Evolutionary conservation across 2,113 vertebrate species (phyloP).

Genomic region (Mus pahari): DNA sequence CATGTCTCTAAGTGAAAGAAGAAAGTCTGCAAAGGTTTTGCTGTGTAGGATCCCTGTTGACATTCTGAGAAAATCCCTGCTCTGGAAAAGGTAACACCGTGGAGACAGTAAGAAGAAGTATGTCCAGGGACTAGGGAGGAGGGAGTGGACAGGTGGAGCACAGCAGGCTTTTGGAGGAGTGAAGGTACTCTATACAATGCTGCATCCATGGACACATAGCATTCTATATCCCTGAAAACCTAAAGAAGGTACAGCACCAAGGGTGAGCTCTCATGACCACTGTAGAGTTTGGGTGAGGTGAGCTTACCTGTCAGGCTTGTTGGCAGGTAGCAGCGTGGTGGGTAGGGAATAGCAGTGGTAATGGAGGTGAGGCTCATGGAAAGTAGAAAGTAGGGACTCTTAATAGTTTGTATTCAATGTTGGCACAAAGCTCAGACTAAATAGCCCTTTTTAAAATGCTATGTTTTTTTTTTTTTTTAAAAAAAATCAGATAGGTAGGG

Average conservation of each 20-base stretch:
- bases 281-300: background rate
- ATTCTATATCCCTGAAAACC: background rate
- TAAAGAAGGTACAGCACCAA: background rate
- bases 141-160: background rate
- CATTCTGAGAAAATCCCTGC: background rate
- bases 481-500: no score
- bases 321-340: background rate
- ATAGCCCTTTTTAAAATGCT: background rate
- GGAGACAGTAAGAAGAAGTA: background rate
- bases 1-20: background rate
- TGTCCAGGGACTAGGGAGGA: background rate
- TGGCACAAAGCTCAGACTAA: background rate
- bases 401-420: background rate
- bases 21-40: background rate
- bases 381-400: background rate
- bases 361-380: background rate
- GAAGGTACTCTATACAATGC: background rate
- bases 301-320: background rate
- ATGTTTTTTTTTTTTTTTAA: no score
- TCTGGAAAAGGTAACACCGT: background rate
- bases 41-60: background rate
- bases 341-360: background rate
- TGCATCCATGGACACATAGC: no score
- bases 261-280: background rate
- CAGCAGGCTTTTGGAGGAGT: background rate